Evolutionary conservation across 2,797 vertebrate genomes (phyloP).

Genomic region (Echiichthys vipera): DNA sequence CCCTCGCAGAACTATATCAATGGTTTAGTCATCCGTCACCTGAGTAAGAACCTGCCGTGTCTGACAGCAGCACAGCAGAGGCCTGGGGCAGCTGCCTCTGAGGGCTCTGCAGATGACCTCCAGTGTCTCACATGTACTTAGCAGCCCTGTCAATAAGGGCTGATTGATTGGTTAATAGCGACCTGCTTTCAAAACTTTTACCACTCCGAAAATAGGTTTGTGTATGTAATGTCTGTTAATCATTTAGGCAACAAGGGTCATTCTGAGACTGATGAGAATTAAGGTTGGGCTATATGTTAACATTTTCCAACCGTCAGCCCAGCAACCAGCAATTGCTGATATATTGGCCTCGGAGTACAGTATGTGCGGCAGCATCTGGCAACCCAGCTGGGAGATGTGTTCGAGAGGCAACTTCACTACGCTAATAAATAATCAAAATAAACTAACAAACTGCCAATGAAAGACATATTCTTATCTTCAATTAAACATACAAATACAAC

Average conservation of each 20-base stretch:
- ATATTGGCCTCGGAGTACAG: no score
- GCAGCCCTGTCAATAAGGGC: constrained; percentile 23
- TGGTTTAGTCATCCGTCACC: constrained; percentile 43
- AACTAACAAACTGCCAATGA: no score
- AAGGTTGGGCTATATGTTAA: no score
- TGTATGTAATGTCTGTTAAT: neutral
- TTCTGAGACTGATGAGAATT: neutral
- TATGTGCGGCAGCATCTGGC: no score
- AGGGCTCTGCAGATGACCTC: constrained; percentile 37
- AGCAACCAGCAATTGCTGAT: no score
- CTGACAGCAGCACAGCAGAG: constrained; percentile 29
- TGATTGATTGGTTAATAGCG: constrained; percentile 48
- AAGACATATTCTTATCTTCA: no score
- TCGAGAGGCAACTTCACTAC: no score
- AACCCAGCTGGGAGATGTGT: no score
- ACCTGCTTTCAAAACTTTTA: constrained; percentile 39
- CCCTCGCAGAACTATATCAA: constrained; percentile 1
- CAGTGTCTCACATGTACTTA: constrained; percentile 30
- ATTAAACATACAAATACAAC: no score
- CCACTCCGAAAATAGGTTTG: constrained; percentile 2
- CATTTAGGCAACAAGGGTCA: neutral
- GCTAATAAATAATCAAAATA: no score
- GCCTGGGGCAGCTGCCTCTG: constrained; percentile 37
- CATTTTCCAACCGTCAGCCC: no score
- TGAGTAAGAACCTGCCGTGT: constrained; percentile 9